These are phyloP conservation scores for Salvelinus sp. DNA, from an alignment of 2,113 vertebrate genomes.

Conservation along the genomic window DNA sequence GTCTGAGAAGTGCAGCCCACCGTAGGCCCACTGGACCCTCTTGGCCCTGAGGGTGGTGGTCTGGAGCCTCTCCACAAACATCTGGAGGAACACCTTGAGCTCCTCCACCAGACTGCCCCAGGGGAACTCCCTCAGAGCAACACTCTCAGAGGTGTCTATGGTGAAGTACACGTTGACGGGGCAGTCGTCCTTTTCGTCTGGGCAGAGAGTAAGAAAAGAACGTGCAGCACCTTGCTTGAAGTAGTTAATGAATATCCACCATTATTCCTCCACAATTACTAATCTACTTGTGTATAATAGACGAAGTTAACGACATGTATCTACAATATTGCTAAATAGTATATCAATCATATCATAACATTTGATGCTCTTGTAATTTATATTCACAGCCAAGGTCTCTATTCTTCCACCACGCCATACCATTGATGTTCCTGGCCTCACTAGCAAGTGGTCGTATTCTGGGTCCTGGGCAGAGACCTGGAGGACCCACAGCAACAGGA, in stretches of 20 bases:
- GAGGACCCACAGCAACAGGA: slow-evolving; percentile 14
- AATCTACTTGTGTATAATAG: not conserved
- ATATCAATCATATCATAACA: not conserved
- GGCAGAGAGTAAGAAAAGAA: not conserved
- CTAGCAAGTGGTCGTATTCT: slow-evolving; percentile 6
- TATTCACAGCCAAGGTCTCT: too few species aligned
- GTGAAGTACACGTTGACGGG: slow-evolving; percentile 40
- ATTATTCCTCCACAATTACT: not conserved
- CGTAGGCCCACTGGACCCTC: slow-evolving; percentile 33
- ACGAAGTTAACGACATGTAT: too few species aligned
- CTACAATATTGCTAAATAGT: too few species aligned
- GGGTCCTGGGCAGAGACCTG: slow-evolving; percentile 11
- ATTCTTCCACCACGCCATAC: not conserved
- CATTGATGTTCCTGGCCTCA: not conserved
- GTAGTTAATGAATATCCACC: not conserved
- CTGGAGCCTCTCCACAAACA: slow-evolving; percentile 28
- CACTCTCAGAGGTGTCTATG: slow-evolving; percentile 41
- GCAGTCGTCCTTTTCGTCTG: slow-evolving; percentile 25
- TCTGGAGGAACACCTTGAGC: slow-evolving; percentile 28
- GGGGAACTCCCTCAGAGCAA: slow-evolving; percentile 30
- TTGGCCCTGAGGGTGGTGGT: slow-evolving; percentile 8
- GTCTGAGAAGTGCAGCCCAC: slow-evolving; percentile 45
- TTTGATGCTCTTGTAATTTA: too few species aligned
- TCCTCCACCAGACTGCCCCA: slow-evolving; percentile 32
- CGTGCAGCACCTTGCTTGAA: not conserved